Conservation (phyloP, 2,113 vertebrate genomes). For the Mus spicilegus region DNA sequence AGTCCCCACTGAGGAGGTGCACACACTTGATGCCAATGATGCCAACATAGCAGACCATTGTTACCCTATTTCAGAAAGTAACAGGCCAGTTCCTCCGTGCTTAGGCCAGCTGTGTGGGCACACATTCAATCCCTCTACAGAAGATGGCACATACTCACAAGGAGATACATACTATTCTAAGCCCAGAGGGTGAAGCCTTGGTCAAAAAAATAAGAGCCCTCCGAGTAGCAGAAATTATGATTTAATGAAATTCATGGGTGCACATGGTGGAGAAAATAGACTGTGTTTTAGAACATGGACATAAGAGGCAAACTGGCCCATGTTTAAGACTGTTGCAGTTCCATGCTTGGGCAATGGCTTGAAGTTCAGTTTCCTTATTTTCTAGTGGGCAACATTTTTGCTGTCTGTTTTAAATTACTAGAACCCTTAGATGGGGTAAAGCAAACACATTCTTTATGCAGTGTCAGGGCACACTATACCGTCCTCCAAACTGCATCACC, state of each 20-base stretch:
- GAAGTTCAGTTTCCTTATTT: slow-evolving; percentile 26
- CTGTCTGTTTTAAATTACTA: not conserved
- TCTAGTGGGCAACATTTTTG: not conserved
- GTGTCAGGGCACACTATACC: not conserved
- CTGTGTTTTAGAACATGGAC: not conserved
- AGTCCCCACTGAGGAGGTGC: slow-evolving; percentile 80
- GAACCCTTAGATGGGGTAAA: not conserved
- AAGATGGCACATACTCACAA: not conserved
- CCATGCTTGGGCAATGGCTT: not conserved
- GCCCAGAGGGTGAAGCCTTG: not conserved
- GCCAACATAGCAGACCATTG: not conserved
- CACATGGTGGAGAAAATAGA: not conserved
- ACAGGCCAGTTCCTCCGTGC: not conserved
- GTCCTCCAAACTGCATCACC: not conserved
- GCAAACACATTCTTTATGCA: not conserved
- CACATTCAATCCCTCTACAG: not conserved
- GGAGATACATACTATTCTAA: not conserved
- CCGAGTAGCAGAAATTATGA: not conserved
- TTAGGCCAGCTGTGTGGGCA: not conserved
- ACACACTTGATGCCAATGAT: slow-evolving; percentile 73
- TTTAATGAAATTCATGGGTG: not conserved
- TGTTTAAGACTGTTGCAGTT: not conserved
- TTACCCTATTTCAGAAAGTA: slow-evolving; percentile 51
- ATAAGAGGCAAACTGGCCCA: not conserved
- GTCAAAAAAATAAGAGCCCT: not conserved